Base-by-base conservation (phyloP, 1,140 invertebrate species). In the Ctenoplectra terminalis region DNA sequence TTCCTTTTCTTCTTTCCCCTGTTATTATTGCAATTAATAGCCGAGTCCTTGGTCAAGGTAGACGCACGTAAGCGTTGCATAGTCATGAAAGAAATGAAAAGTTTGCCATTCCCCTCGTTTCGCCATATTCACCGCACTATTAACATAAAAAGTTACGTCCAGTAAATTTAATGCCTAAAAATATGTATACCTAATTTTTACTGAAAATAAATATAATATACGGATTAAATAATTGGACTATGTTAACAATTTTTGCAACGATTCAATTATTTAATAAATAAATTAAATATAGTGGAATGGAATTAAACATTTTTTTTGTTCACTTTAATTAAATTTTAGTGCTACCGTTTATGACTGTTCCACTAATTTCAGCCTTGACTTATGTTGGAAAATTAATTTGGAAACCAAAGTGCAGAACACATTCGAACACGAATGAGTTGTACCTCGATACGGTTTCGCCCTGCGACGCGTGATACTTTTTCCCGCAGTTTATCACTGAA, bases 1-100 rank as follows among this genome's bases (percentile, higher is more conserved):
- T 84, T 78, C 40, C 66, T 78, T 40, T 69, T 83, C 73, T 71
- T 83, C 67, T 43, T 61, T 64, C 26, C 66, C 40, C 52, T 15
- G 54, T 48, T 37, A 48, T 84, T 67, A 78, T 82, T n/a, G 20
- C 60, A 50, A 46, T 75, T 50, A 52, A 75, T 75, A 29, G 5
- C n/a, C 23, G 13, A 48, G 23, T 37, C 1, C 23, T 37, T 31
- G 31, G 2, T 7, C 34, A 29, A 37, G 6, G 2, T 3, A 37
- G 6, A 23, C 1, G 11, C 6, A 43, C n/a, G n/a, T 13, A 29
- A 17, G 11, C 50, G 23, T 54, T 34, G 37, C 26, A 71, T 1
- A 23, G 0, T 26, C 23, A 26, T 34, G 13, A 20, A 26, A 43
- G 23, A 46, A 46, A 43, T n/a, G 11, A 13, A 13, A 56, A 56